phyloP scores from a whole-genome alignment of 2,888 invertebrate genomes.

The Odontothrips loti region DNA sequence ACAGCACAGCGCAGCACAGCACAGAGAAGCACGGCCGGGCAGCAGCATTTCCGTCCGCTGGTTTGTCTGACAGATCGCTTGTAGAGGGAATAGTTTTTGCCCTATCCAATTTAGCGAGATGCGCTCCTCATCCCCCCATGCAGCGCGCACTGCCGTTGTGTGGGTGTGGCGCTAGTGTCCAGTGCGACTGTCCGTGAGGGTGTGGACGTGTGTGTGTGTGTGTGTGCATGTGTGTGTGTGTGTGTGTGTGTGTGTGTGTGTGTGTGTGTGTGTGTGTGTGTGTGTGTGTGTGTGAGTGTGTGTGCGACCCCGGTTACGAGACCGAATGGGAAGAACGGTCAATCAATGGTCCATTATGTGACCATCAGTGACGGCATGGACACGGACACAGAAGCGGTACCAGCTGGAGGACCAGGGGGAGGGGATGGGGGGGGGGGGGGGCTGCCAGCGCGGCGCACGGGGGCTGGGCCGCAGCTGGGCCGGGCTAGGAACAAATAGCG shows the following conservation, averaged over 20 bases:
- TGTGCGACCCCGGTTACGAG: neutral
- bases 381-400: constrained; percentile 5
- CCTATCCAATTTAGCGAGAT: neutral
- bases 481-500: constrained; percentile 11
- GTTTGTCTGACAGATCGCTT: neutral
- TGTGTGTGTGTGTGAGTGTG: neutral
- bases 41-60: neutral
- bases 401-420: neutral
- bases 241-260: neutral
- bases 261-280: neutral
- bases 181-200: neutral
- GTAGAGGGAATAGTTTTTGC: neutral
- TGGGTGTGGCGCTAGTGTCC: neutral
- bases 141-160: neutral
- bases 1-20: too few relatives aligned
- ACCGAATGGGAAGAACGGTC: constrained; percentile 9
- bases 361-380: neutral
- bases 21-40: too few relatives aligned
- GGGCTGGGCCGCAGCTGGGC: neutral
- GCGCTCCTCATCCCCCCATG: neutral
- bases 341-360: constrained; percentile 25
- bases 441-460: neutral
- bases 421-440: neutral
- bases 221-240: neutral
- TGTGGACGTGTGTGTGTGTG: neutral